phyloP scores from a whole-genome alignment of 2,113 vertebrate genomes.

The Varanus salvator region DNA sequence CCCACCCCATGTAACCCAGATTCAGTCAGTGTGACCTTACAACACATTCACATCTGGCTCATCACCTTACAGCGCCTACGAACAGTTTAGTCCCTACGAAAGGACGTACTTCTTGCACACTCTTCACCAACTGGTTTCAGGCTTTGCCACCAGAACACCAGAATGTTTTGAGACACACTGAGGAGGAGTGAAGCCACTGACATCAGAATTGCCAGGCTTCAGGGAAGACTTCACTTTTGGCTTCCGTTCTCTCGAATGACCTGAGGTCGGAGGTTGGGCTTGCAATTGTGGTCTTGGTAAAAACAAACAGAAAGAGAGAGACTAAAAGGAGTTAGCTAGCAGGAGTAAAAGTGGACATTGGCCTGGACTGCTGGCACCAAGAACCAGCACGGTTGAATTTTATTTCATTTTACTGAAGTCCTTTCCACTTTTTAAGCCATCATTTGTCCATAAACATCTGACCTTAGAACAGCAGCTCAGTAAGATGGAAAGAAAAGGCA shows the following conservation, averaged over 20 bases:
- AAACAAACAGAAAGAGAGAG: conserved; percentile 45
- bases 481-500: conserved; percentile 50
- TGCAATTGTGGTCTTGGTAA: conserved; percentile 56
- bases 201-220: conserved; percentile 53
- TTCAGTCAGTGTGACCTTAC: conserved; percentile 43
- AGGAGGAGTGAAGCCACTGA: conserved; percentile 39
- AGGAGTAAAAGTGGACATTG: conserved; percentile 35
- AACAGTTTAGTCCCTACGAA: conserved; percentile 12
- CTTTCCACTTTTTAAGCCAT: conserved; percentile 47
- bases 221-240: conserved; percentile 58
- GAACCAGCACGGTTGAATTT: conserved; percentile 2
- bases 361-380: conserved; percentile 34
- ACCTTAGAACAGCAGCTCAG: conserved; percentile 52
- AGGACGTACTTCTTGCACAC: conserved; percentile 26
- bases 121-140: conserved; percentile 33
- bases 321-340: neutral
- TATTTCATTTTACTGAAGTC: conserved; percentile 10
- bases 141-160: conserved; percentile 37
- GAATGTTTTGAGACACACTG: conserved; percentile 26
- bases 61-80: conserved; percentile 30
- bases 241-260: conserved; percentile 27
- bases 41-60: conserved; percentile 37
- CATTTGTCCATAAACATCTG: conserved; percentile 30
- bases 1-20: conserved; percentile 41
- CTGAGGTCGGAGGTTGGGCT: conserved; percentile 37